A percentile compares a stretch with the other conserved stretches of the same genome.
Conservation (phyloP, 92 coral and sea anemone genomes). For the Epizoanthus rinbou region DNA sequence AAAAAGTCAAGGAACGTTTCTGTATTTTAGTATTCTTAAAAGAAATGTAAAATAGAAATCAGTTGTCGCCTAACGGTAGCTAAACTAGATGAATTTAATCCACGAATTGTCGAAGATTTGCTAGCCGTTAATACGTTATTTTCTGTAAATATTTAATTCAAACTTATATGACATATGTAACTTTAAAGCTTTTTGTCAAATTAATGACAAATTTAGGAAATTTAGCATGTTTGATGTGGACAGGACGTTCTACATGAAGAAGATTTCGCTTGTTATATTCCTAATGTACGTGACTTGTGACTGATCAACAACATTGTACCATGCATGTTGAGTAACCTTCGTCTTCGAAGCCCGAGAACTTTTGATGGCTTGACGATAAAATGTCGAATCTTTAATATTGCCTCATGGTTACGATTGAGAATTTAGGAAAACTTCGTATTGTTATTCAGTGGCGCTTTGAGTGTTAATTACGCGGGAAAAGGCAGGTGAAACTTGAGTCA, state of each 20-base stretch:
- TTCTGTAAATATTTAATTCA: slow-evolving; percentile 20
- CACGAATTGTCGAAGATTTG: neutral
- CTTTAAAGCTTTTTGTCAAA: neutral
- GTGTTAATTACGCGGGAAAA: neutral
- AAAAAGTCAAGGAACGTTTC: neutral
- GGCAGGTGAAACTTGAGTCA: neutral
- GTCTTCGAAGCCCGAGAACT: neutral
- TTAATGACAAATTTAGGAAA: neutral
- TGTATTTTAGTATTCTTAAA: neutral
- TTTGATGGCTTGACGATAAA: neutral
- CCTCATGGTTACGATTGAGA: neutral
- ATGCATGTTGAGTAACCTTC: neutral
- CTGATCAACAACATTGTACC: neutral
- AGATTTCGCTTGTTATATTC: too few species aligned
- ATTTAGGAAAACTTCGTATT: neutral
- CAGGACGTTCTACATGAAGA: too few species aligned
- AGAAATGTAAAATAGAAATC: neutral
- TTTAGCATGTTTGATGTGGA: neutral
- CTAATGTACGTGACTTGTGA: neutral
- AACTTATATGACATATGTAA: neutral
- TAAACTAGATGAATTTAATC: neutral
- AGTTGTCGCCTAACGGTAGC: neutral
- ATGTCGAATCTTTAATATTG: neutral
- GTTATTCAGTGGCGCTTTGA: neutral
- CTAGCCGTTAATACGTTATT: neutral